phyloP scores from a whole-genome alignment of 53 echinoderm and acorn worm genomes.

The Arbacia lixula region DNA sequence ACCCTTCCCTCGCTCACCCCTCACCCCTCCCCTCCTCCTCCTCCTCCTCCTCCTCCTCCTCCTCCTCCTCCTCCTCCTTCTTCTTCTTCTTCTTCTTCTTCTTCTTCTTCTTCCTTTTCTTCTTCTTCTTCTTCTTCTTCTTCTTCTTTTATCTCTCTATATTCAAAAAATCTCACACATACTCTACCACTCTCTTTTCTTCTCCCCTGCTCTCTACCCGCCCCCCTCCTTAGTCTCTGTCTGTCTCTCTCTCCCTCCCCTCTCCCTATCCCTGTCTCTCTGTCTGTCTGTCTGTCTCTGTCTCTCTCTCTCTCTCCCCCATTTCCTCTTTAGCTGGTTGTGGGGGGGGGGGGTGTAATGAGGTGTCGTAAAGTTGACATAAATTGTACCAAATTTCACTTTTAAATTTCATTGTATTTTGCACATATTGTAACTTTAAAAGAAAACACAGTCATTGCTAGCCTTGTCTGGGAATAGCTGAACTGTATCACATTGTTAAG shows the following conservation, averaged over 20 bases:
- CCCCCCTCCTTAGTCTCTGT: neutral
- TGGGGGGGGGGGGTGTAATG: no score
- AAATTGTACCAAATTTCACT: no score
- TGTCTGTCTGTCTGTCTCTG: neutral
- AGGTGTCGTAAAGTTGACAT: no score
- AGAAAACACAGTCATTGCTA: no score
- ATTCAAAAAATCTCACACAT: neutral
- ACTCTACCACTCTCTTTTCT: neutral
- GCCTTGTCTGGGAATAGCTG: no score
- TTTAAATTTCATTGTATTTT: no score
- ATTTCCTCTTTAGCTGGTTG: neutral
- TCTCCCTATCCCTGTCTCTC: neutral
- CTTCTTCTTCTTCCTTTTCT: neutral
- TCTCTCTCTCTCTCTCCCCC: neutral
- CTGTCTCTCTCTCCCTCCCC: neutral
- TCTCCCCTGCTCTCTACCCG: neutral
- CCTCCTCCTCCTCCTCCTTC: neutral
- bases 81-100: neutral
- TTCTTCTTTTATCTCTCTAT: neutral
- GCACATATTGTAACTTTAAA: no score
- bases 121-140: neutral
- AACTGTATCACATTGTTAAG: no score
- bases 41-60: neutral
- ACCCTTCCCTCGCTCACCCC: no score
- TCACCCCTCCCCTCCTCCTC: conserved; percentile 1